These are phyloP conservation scores for Ifrita kowaldi DNA, from an alignment of 2,113 vertebrate species.

Conservation along the genomic window DNA sequence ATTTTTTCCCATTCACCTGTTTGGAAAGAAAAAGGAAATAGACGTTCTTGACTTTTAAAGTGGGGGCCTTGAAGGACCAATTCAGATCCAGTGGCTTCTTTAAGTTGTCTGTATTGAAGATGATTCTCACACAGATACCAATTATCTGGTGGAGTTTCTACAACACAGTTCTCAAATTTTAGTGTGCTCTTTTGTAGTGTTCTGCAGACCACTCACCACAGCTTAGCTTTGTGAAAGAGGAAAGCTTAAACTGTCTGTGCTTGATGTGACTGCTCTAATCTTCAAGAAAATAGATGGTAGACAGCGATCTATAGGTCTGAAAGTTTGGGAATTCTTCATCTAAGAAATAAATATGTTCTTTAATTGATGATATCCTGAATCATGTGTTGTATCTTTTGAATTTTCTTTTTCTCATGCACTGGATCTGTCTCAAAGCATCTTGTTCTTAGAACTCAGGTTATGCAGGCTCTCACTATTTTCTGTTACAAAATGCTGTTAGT, in stretches of 20 bases:
- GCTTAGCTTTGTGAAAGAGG: not conserved
- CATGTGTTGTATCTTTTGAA: not conserved
- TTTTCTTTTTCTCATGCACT: not conserved
- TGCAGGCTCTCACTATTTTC: not conserved
- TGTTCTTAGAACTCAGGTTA: not conserved
- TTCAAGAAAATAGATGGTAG: not conserved
- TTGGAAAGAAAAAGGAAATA: not conserved
- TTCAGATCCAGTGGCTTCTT: not conserved
- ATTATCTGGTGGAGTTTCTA: not conserved
- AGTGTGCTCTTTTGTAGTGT: not conserved
- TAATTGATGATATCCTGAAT: not conserved
- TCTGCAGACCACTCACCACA: not conserved
- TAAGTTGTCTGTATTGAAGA: not conserved
- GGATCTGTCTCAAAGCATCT: not conserved
- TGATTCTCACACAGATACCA: not conserved
- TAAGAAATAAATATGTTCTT: not conserved
- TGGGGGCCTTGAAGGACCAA: not conserved
- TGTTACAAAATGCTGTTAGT: not conserved
- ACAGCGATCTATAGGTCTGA: not conserved
- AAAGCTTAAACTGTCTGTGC: not conserved
- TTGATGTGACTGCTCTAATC: not conserved
- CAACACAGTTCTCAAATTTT: not conserved
- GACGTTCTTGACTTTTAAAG: not conserved
- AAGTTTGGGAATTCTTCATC: not conserved
- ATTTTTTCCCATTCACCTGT: not conserved